Evolutionary conservation across 2,797 vertebrate species (phyloP).

Genomic region (Thamnophis elegans): DNA sequence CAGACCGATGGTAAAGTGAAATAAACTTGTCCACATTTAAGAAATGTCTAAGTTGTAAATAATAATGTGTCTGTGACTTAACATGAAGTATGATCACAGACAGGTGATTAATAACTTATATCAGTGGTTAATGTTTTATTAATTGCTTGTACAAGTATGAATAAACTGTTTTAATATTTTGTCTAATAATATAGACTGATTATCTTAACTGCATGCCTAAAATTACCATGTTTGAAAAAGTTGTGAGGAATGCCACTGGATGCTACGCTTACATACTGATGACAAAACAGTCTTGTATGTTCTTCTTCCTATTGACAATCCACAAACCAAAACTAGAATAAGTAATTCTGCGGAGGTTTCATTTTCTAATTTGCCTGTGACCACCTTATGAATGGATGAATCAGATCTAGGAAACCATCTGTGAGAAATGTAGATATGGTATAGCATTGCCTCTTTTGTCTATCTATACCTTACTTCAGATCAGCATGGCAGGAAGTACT

Average conservation of each 20-base stretch:
- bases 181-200: not conserved
- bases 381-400: not conserved
- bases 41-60: not conserved
- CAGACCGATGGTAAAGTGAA: not conserved
- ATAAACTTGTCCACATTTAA: not conserved
- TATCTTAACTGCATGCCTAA: not conserved
- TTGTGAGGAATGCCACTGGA: not conserved
- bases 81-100: not conserved
- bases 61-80: not conserved
- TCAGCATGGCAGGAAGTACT: not conserved
- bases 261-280: not conserved
- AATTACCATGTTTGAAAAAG: not conserved
- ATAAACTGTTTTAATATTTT: not conserved
- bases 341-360: not conserved
- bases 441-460: not conserved
- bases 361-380: not conserved
- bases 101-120: not conserved
- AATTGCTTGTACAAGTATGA: not conserved
- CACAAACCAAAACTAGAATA: not conserved
- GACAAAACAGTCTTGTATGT: not conserved
- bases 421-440: not conserved
- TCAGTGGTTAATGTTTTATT: not conserved
- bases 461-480: not conserved
- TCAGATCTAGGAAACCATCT: not conserved
- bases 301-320: not conserved